A percentile compares a stretch with the other conserved stretches of the same genome.
Evolutionary conservation across 2,888 invertebrate genomes (phyloP).

Genomic region (Himalopsyche tibetana): DNA sequence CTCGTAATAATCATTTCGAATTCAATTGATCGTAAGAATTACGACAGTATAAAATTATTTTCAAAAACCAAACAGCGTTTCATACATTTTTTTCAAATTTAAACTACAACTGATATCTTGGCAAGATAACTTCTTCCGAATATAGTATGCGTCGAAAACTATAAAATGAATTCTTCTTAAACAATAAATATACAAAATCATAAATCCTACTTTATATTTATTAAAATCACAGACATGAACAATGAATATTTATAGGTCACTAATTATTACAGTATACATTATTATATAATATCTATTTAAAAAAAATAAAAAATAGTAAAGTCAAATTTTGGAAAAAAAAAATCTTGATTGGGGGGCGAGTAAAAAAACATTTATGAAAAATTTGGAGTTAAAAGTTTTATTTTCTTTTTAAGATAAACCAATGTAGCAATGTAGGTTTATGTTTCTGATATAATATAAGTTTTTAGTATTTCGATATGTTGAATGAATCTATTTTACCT

Average conservation of each 20-base stretch:
- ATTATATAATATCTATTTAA: not conserved
- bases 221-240: conserved; percentile 63
- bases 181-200: conserved; percentile 32
- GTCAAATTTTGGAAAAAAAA: not conserved
- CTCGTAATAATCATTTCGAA: not conserved
- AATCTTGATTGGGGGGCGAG: too few relatives aligned
- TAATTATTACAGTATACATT: conserved; percentile 39
- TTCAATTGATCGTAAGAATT: not conserved
- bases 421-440: too few relatives aligned
- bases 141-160: not conserved
- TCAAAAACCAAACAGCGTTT: not conserved
- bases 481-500: too few relatives aligned
- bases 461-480: too few relatives aligned
- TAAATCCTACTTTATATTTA: conserved; percentile 37
- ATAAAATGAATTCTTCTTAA: not conserved
- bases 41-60: not conserved
- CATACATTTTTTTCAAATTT: not conserved
- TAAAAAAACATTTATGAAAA: too few relatives aligned
- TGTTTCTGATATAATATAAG: too few relatives aligned
- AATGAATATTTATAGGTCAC: conserved; percentile 49
- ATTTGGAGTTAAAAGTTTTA: too few relatives aligned
- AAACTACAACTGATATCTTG: not conserved
- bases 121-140: conserved; percentile 7
- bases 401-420: too few relatives aligned
- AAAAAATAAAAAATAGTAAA: not conserved